phyloP scores from a whole-genome alignment of 1,140 invertebrate genomes.

The Drosophila seguyi region DNA sequence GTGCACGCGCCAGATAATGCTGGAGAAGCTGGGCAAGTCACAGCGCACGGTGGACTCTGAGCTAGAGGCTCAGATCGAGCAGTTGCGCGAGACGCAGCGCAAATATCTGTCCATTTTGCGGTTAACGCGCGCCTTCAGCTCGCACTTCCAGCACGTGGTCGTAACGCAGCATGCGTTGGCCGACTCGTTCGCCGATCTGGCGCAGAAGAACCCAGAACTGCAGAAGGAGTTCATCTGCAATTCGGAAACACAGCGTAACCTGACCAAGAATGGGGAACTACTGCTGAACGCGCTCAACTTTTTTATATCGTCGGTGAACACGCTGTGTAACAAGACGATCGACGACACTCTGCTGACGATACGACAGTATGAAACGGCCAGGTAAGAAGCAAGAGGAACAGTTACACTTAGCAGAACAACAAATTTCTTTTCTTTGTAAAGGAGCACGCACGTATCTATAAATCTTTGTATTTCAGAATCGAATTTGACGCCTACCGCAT shows the following conservation, averaged over 20 bases:
- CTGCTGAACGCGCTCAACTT: constrained; percentile 96
- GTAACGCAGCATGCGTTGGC: constrained; percentile 89
- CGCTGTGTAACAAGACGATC: constrained; percentile 98
- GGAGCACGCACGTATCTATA: background rate
- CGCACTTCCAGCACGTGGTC: constrained; percentile 95
- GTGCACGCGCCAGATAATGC: constrained; percentile 97
- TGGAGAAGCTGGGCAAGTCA: constrained; percentile 97
- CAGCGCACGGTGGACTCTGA: constrained; percentile 93
- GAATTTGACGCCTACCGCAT: constrained; percentile 98
- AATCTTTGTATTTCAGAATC: constrained; percentile 87
- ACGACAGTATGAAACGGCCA: constrained; percentile 95
- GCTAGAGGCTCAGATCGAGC: constrained; percentile 96
- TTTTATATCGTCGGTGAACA: constrained; percentile 97
- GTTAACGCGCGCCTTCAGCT: constrained; percentile 92
- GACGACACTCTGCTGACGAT: constrained; percentile 98
- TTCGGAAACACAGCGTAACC: constrained; percentile 96
- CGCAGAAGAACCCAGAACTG: constrained; percentile 97
- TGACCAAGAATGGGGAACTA: constrained; percentile 97
- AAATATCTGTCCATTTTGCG: constrained; percentile 96
- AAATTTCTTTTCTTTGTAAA: background rate
- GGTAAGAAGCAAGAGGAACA: constrained; percentile 86
- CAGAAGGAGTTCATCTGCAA: constrained; percentile 98
- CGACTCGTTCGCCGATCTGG: constrained; percentile 95
- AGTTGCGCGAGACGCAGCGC: constrained; percentile 95
- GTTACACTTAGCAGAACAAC: background rate